These are phyloP conservation scores for Rotaria sp. DNA, from an alignment of 2,888 invertebrate species.

Conservation along the genomic window DNA sequence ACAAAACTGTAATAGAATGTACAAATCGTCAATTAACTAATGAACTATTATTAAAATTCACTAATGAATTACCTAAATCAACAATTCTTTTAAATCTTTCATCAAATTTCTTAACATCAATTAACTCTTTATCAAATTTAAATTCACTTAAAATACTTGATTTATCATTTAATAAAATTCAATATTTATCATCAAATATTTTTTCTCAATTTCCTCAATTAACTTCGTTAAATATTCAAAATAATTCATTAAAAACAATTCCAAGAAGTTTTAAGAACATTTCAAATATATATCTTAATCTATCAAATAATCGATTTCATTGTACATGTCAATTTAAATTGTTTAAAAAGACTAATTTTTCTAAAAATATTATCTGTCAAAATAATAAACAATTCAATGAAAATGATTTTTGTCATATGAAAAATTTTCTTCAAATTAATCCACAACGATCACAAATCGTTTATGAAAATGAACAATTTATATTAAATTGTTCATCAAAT, in stretches of 20 bases:
- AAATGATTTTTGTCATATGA: not conserved
- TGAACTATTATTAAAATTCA: not conserved
- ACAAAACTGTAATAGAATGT: not conserved
- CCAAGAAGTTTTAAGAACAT: not conserved
- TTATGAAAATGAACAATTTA: not conserved
- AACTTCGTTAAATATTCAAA: not conserved
- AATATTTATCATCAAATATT: not conserved
- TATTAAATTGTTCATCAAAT: conserved; percentile 27
- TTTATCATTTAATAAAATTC: conserved; percentile 11
- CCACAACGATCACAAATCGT: not conserved
- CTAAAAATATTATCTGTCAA: not conserved
- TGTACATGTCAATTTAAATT: not conserved
- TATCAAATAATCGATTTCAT: not conserved
- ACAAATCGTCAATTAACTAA: not conserved
- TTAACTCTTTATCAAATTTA: not conserved
- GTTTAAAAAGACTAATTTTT: not conserved
- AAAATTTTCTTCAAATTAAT: not conserved
- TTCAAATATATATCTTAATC: not conserved
- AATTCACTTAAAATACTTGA: not conserved
- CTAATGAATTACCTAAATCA: not conserved
- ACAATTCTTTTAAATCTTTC: conserved; percentile 1
- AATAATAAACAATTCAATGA: not conserved
- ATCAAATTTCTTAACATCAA: conserved; percentile 11
- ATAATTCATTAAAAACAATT: not conserved
- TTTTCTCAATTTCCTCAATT: not conserved